A percentile compares a stretch with the other conserved stretches of the same genome.
phyloP scores from a whole-genome alignment of 2,113 vertebrate genomes.

The Hydrochoerus hydrochaeris region DNA sequence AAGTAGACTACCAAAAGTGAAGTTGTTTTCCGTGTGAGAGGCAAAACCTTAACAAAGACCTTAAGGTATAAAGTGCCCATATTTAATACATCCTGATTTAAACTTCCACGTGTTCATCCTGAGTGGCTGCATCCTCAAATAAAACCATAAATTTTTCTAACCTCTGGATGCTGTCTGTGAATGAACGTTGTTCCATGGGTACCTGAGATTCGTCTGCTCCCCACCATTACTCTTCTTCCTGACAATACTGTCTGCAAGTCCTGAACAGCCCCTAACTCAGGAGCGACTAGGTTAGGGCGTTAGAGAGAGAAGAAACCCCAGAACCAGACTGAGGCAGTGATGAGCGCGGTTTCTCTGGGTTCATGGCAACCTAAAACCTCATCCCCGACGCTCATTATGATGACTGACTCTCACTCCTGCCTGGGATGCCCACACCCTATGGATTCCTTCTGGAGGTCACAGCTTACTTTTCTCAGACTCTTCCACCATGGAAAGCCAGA shows the following conservation, averaged over 20 bases:
- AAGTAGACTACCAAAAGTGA: not conserved
- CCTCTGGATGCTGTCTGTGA: not conserved
- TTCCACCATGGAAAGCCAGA: not conserved
- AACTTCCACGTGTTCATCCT: not conserved
- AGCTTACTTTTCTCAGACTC: not conserved
- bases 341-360: not conserved
- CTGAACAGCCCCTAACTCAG: not conserved
- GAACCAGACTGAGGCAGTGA: not conserved
- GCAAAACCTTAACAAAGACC: not conserved
- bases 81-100: not conserved
- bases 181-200: not conserved
- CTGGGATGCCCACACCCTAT: not conserved
- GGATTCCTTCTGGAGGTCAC: not conserved
- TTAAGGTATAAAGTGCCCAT: not conserved
- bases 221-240: not conserved
- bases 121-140: not conserved
- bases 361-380: not conserved
- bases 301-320: not conserved
- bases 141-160: not conserved
- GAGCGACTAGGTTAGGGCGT: rapidly evolving
- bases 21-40: not conserved
- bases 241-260: not conserved
- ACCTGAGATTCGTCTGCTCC: not conserved
- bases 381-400: rapidly evolving
- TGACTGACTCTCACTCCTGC: rapidly evolving